These are phyloP conservation scores for Ifrita kowaldi DNA, from an alignment of 2,113 vertebrate genomes.

Conservation along the genomic window DNA sequence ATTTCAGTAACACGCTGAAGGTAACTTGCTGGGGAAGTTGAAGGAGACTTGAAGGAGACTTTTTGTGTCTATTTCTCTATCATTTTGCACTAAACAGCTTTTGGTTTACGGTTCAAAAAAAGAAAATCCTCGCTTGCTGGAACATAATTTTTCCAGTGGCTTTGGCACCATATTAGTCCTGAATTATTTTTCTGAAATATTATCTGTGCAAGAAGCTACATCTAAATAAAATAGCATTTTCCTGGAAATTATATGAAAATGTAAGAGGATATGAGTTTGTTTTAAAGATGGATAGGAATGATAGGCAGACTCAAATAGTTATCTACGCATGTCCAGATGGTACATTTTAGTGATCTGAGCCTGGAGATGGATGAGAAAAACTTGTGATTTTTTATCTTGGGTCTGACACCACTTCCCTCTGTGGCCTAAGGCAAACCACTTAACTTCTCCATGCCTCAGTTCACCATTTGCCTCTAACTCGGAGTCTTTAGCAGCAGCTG, in stretches of 20 bases:
- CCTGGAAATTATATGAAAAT: not conserved
- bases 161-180: not conserved
- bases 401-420: not conserved
- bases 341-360: not conserved
- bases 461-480: slow-evolving; percentile 35
- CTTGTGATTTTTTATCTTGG: slow-evolving; percentile 24
- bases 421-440: slow-evolving; percentile 36
- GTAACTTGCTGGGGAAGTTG: not conserved
- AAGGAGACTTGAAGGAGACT: not conserved
- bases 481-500: slow-evolving; percentile 22
- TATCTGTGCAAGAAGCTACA: not conserved
- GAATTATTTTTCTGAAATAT: slow-evolving; percentile 16
- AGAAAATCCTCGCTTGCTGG: not conserved
- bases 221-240: not conserved
- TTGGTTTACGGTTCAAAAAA: not conserved
- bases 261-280: not conserved
- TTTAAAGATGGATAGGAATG: not conserved
- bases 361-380: not conserved
- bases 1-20: not conserved
- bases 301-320: not conserved
- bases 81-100: not conserved
- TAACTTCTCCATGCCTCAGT: slow-evolving; percentile 46
- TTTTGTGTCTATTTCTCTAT: not conserved
- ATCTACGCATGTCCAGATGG: slow-evolving; percentile 27
- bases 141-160: not conserved